phyloP scores from a whole-genome alignment of 2,888 invertebrate species.

The Cryptocheilus praepositus region DNA sequence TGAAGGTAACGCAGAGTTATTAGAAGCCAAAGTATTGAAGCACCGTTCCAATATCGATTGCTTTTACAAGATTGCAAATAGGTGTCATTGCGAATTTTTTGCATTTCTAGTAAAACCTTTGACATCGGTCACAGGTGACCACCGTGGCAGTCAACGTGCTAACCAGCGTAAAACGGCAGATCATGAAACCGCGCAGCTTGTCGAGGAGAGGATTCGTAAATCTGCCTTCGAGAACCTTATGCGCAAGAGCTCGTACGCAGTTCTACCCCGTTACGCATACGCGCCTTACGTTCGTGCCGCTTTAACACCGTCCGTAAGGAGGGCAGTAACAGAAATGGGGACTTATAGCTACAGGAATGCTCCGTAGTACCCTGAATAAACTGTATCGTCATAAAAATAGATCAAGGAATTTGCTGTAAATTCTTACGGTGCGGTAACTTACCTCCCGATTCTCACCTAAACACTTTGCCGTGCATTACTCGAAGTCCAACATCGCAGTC shows the following conservation, averaged over 20 bases:
- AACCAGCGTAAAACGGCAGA: background rate
- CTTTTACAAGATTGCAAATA: too few species aligned
- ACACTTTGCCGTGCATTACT: too few species aligned
- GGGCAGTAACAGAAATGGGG: conserved; percentile 54
- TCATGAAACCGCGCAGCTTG: background rate
- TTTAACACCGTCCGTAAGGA: conserved; percentile 48
- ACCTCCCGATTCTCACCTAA: background rate
- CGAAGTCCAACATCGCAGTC: too few species aligned
- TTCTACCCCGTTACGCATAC: conserved; percentile 41
- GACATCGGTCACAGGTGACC: too few species aligned
- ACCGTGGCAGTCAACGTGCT: too few species aligned
- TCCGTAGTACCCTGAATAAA: conserved; percentile 25
- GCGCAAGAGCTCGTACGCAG: conserved; percentile 8
- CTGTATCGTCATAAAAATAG: conserved; percentile 34
- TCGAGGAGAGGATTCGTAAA: background rate
- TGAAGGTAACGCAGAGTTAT: too few species aligned
- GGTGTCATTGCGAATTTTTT: too few species aligned
- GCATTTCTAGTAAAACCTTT: too few species aligned
- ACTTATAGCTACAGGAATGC: conserved; percentile 39
- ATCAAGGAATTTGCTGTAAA: conserved; percentile 16
- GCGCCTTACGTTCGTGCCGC: conserved; percentile 49
- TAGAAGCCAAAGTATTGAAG: too few species aligned
- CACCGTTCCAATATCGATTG: too few species aligned
- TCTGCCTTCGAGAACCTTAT: background rate
- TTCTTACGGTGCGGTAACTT: conserved; percentile 6